Evolutionary conservation across 2,113 vertebrate genomes (phyloP).

Genomic region (Dendrocopos noguchii): DNA sequence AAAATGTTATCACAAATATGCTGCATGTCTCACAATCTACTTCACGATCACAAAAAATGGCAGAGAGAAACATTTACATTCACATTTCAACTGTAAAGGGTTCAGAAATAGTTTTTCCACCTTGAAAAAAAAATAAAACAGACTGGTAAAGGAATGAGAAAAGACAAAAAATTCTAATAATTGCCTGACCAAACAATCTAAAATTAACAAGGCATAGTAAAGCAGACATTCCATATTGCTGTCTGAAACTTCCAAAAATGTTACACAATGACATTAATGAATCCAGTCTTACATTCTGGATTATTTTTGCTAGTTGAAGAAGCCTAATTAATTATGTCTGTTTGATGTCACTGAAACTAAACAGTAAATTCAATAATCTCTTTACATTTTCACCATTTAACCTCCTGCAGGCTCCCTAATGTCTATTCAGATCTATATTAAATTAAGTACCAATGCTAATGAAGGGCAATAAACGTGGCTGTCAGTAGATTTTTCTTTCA

Average conservation of each 20-base stretch:
- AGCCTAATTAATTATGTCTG: conserved; percentile 82
- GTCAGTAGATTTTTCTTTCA: conserved; percentile 89
- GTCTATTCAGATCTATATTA: conserved; percentile 90
- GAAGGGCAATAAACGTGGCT: conserved; percentile 88
- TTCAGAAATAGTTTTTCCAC: not conserved
- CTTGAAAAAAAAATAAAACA: not conserved
- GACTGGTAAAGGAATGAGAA: not conserved
- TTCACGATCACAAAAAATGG: not conserved
- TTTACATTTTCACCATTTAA: conserved; percentile 87
- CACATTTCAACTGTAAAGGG: not conserved
- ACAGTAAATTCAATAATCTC: conserved; percentile 88
- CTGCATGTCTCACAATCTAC: not conserved
- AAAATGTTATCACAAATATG: not conserved
- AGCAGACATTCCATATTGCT: not conserved
- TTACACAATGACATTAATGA: conserved; percentile 50
- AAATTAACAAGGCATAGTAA: conserved; percentile 8
- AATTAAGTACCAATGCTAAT: conserved; percentile 89
- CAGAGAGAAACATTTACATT: not conserved
- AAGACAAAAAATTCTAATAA: not conserved
- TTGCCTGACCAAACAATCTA: not conserved
- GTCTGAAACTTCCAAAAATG: not conserved
- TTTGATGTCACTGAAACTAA: conserved; percentile 84
- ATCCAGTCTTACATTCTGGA: conserved; percentile 58
- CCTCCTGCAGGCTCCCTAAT: conserved; percentile 88
- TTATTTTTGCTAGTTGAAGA: conserved; percentile 69